These are phyloP conservation scores for Festucalex cinctus DNA, from an alignment of 2,113 vertebrate genomes.

Conservation along the genomic window DNA sequence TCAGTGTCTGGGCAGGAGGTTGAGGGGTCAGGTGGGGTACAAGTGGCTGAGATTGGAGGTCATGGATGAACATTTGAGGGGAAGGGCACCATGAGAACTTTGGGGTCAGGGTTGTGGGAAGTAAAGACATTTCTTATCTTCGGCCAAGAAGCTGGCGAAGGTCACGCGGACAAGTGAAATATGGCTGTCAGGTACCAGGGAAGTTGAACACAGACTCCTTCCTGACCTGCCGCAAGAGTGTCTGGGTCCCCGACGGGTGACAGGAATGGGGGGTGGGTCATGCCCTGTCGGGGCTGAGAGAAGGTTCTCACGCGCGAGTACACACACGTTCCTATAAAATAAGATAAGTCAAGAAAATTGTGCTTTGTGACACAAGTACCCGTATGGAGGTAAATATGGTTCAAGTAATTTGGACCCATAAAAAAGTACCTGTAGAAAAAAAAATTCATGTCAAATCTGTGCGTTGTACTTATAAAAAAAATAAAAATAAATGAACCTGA, in stretches of 20 bases:
- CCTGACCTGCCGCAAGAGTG: conserved; percentile 67
- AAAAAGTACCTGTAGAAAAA: too few species aligned
- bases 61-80: conserved; percentile 31
- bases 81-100: conserved; percentile 28
- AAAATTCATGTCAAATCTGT: too few species aligned
- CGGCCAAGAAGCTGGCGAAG: conserved; percentile 46
- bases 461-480: too few species aligned
- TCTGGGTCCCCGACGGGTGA: conserved; percentile 74
- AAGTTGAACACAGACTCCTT: conserved; percentile 81
- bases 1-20: conserved; percentile 63
- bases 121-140: conserved; percentile 47
- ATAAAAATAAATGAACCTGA: too few species aligned
- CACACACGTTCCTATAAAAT: neutral
- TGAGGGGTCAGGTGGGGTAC: conserved; percentile 32
- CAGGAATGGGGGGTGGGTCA: conserved; percentile 78
- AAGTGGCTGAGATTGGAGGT: conserved; percentile 36
- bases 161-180: conserved; percentile 66
- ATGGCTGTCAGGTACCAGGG: conserved; percentile 76
- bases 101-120: conserved; percentile 21
- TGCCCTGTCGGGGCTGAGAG: conserved; percentile 69
- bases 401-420: too few species aligned
- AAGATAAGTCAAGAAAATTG: neutral
- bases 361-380: neutral
- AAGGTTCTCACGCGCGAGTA: conserved; percentile 59
- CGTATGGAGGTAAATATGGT: too few species aligned